Base-by-base conservation (phyloP, 2,888 invertebrate species). In the Trissonchulus latispiculum region DNA sequence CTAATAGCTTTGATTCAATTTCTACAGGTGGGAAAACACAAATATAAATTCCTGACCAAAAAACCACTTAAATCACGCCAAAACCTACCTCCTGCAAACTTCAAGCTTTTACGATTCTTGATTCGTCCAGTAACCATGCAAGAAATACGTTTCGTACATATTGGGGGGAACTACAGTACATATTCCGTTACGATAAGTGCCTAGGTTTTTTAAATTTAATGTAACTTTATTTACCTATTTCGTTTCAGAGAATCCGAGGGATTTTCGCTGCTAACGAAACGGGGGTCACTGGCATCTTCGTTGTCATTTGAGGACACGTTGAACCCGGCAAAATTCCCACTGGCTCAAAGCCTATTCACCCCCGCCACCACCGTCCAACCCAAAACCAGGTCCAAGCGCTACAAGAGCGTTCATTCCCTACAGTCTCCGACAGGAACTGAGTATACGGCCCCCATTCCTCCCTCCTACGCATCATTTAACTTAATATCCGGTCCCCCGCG, bases 301-400 rank as follows among this genome's bases (percentile, higher is more conserved):
- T 64, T 64, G n/a, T 64, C 32, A 8, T 64, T 64, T 28, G 66
- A 64, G n/a, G 66, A 64, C 66, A 64, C 15, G 8, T n/a, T 64
- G 8, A 64, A 64, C 35, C 66, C 66, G 8, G 28, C 8, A 15
- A 64, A 64, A 33, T 64, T 64, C 28, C 66, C 66, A 15, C n/a
- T 64, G n/a, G 66, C 66, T n/a, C 66, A 29, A n/a, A 64, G 35
- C 66, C n/a, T 64, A 32, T 64, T 64, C n/a, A n/a, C 32, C 15
- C 35, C 31, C 31, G 66, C 35, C 8, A 28, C 66, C 15, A 8
- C 8, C 23, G 8, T 15, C 8, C 48, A 48, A 48, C n/a, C n/a
- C n/a, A 48, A 48, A 48, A 23, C 23, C 8, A 8, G 48, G 8
- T 8, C 23, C 8, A 48, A 48, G 48, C 48, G 48, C 48, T 48